Conservation (phyloP, 1,140 invertebrate genomes). For the Capitella teleta region DNA sequence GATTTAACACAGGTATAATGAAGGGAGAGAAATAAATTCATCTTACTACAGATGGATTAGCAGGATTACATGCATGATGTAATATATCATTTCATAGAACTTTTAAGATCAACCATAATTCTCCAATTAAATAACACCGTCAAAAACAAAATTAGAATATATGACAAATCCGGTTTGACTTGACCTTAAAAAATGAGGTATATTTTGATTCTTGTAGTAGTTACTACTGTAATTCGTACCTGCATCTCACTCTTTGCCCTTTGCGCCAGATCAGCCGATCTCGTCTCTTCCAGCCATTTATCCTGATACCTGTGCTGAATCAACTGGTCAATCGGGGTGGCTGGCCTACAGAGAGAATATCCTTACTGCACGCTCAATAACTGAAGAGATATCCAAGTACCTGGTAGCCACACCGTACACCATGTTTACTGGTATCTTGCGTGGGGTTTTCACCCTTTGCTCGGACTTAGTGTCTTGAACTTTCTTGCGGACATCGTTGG, state of each 20-base stretch:
- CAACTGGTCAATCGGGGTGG: constrained; percentile 37
- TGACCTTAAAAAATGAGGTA: too few relatives aligned
- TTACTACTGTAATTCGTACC: background rate
- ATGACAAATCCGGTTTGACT: too few relatives aligned
- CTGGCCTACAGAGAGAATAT: constrained; percentile 24
- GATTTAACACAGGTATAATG: too few relatives aligned
- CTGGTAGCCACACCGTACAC: constrained; percentile 34
- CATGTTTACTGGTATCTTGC: constrained; percentile 27
- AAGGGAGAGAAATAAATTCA: too few relatives aligned
- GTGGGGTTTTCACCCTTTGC: constrained; percentile 10
- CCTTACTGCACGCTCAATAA: background rate
- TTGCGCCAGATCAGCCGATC: constrained; percentile 17
- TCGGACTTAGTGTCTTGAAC: constrained; percentile 4
- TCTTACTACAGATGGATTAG: too few relatives aligned
- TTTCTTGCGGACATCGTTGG: constrained; percentile 29
- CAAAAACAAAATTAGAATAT: too few relatives aligned
- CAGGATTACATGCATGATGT: too few relatives aligned
- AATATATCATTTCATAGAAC: too few relatives aligned
- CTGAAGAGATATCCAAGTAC: too few relatives aligned
- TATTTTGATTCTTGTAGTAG: background rate
- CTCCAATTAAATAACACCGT: too few relatives aligned
- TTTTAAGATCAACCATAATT: too few relatives aligned
- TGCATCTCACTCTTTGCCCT: constrained; percentile 16
- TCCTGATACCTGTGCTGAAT: constrained; percentile 40
- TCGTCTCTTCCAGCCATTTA: constrained; percentile 28